Conservation (phyloP, 2,113 vertebrate genomes). For the Synchiropus splendidus region DNA sequence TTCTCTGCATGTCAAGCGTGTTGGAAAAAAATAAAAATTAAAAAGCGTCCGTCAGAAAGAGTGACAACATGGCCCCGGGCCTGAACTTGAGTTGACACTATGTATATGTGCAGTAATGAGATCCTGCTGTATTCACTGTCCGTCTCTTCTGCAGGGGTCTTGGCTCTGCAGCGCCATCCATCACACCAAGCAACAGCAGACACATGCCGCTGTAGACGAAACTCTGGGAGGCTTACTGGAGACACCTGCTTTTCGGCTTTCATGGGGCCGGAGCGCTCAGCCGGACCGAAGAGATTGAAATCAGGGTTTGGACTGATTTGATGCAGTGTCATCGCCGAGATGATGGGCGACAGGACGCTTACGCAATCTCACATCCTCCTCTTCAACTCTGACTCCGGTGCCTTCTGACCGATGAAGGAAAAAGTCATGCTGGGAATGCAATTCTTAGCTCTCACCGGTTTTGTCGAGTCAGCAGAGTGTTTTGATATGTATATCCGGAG, state of each 20-base stretch:
- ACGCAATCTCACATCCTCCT: slow-evolving; percentile 26
- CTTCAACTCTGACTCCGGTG: slow-evolving; percentile 16
- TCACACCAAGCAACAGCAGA: slow-evolving; percentile 14
- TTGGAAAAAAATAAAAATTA: too few relatives aligned
- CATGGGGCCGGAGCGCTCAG: slow-evolving; percentile 8
- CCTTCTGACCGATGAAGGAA: slow-evolving; percentile 16
- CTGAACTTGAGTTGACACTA: slow-evolving; percentile 32
- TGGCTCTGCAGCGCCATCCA: slow-evolving; percentile 9
- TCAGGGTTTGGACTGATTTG: slow-evolving; percentile 16
- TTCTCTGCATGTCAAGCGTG: slow-evolving; percentile 20
- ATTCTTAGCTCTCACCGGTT: too few relatives aligned
- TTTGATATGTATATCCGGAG: too few relatives aligned
- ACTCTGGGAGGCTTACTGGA: slow-evolving; percentile 30
- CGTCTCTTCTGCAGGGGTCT: slow-evolving; percentile 8
- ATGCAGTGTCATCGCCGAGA: slow-evolving; percentile 28
- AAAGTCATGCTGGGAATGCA: too few relatives aligned
- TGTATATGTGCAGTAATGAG: slow-evolving; percentile 38
- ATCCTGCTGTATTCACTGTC: slow-evolving; percentile 37
- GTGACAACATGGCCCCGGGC: slow-evolving; percentile 29
- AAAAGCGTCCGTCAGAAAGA: slow-evolving; percentile 38
- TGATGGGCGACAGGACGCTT: slow-evolving; percentile 24
- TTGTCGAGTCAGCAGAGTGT: too few relatives aligned
- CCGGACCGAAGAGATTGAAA: slow-evolving; percentile 12
- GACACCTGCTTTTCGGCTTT: slow-evolving; percentile 32
- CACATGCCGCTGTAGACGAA: slow-evolving; percentile 29